Conservation (phyloP, 2,113 vertebrate species). For the Pseudopipra pipra region DNA sequence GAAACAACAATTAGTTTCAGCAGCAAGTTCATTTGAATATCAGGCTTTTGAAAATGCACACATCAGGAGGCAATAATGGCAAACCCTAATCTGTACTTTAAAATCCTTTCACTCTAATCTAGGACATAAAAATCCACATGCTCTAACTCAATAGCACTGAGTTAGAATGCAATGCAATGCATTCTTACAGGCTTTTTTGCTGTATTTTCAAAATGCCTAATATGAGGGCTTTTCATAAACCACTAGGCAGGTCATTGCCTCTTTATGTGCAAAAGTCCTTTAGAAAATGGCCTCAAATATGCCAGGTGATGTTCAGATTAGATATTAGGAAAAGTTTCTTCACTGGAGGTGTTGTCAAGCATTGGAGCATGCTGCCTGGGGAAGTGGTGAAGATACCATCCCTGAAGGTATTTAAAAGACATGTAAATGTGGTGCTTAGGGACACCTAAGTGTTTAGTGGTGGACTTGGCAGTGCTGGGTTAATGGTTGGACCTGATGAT, state of each 20-base stretch:
- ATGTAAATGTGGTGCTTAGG: background rate
- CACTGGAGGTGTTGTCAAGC: background rate
- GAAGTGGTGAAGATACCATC: background rate
- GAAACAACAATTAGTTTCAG: background rate
- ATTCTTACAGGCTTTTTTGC: background rate
- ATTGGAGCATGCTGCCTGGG: background rate
- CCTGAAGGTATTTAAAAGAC: background rate
- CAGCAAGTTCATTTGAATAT: background rate
- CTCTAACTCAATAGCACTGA: background rate
- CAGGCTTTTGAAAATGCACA: background rate
- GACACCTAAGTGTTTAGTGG: background rate
- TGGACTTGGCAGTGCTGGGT: background rate
- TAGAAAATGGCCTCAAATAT: background rate
- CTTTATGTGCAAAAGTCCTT: background rate
- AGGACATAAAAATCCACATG: background rate
- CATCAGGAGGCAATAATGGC: background rate
- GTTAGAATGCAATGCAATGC: background rate
- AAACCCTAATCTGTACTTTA: background rate
- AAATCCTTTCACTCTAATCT: conserved; percentile 2
- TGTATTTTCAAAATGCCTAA: background rate
- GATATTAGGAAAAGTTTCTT: background rate
- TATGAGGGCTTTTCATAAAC: background rate
- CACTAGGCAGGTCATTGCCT: background rate
- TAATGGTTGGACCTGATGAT: background rate
- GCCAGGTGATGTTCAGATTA: background rate